Conservation (phyloP, 1,140 invertebrate species). For the Anastrepha obliqua region DNA sequence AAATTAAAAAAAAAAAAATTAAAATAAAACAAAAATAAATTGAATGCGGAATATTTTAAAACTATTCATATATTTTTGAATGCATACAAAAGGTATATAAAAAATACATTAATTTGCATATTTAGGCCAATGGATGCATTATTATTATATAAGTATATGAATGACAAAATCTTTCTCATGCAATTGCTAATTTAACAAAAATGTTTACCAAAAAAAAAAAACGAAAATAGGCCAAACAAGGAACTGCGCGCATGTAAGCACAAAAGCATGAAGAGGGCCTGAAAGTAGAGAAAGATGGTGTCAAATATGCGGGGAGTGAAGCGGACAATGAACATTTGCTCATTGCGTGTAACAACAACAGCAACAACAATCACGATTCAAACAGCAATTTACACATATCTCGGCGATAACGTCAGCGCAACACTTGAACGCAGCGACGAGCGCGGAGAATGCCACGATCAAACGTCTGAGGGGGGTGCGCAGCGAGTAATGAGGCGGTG, state of each 20-base stretch:
- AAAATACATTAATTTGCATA: too few relatives aligned
- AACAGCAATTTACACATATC: background rate
- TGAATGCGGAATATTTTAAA: background rate
- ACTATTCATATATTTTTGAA: too few relatives aligned
- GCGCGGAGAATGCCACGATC: background rate
- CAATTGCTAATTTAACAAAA: too few relatives aligned
- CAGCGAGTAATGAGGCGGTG: background rate
- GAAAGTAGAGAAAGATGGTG: too few relatives aligned
- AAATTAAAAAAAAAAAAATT: conserved; percentile 1
- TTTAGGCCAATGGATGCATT: too few relatives aligned
- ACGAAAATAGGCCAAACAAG: background rate
- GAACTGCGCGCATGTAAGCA: background rate
- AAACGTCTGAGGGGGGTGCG: background rate
- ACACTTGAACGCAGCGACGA: background rate
- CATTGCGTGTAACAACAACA: background rate
- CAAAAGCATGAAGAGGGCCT: too few relatives aligned
- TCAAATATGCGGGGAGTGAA: too few relatives aligned
- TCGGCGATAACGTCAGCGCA: conserved; percentile 3
- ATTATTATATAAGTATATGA: too few relatives aligned
- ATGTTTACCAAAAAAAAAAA: background rate
- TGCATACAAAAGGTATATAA: too few relatives aligned
- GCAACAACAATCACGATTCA: background rate
- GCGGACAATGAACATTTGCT: too few relatives aligned
- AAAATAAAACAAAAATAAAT: background rate
- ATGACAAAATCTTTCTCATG: too few relatives aligned